Evolutionary conservation across 2,888 invertebrate species (phyloP).

Genomic region (Dioctria rufipes): DNA sequence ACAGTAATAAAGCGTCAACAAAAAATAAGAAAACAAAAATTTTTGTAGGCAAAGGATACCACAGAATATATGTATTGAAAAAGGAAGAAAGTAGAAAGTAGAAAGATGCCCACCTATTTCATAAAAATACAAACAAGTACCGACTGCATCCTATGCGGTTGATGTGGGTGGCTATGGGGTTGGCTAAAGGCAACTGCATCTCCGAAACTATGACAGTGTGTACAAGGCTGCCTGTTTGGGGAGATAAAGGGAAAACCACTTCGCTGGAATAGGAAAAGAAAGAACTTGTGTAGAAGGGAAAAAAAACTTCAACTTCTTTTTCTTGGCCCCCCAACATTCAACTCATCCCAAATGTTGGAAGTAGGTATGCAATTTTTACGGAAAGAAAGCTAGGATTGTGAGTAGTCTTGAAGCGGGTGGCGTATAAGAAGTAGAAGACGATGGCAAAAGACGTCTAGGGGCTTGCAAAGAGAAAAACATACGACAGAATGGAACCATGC

Average conservation of each 20-base stretch:
- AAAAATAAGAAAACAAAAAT: conserved; percentile 13
- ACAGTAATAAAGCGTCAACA: conserved; percentile 39
- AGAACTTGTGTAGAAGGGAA: background rate
- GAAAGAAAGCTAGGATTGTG: conserved; percentile 39
- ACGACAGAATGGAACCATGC: conserved; percentile 51
- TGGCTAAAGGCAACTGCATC: conserved; percentile 18
- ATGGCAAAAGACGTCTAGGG: conserved; percentile 13
- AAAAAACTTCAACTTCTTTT: conserved; percentile 23
- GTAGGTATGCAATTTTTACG: conserved; percentile 46
- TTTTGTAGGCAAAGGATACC: background rate
- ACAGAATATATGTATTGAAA: background rate
- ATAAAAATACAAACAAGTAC: conserved; percentile 44
- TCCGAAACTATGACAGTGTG: background rate
- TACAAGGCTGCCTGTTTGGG: conserved; percentile 19
- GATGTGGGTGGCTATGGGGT: background rate
- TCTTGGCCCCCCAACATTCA: background rate
- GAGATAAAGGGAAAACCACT: conserved; percentile 49
- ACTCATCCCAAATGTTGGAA: conserved; percentile 6
- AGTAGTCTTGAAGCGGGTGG: background rate
- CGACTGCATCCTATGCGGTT: conserved; percentile 23
- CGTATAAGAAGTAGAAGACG: conserved; percentile 23
- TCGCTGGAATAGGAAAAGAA: conserved; percentile 19
- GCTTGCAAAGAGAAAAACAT: conserved; percentile 11
- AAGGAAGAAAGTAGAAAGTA: background rate
- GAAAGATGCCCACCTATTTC: background rate